These are phyloP conservation scores for Drosophila neutralis DNA, from an alignment of 2,888 invertebrate species.

Conservation along the genomic window DNA sequence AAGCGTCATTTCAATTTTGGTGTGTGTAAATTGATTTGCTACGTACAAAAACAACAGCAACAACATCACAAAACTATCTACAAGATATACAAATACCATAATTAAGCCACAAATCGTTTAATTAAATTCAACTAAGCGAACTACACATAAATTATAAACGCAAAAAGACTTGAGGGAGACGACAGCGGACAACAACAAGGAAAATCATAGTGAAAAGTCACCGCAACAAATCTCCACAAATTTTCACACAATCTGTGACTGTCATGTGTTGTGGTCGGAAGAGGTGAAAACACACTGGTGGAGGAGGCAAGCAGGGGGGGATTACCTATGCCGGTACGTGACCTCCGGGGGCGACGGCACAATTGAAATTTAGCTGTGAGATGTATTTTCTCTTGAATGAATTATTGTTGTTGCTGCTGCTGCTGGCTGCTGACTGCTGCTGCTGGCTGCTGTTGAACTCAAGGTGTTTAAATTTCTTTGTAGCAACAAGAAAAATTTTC, in stretches of 20 bases:
- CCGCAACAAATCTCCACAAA: constrained; percentile 64
- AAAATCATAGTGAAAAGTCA: constrained; percentile 46
- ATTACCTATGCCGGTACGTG: constrained; percentile 4
- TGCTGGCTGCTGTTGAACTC: constrained; percentile 14
- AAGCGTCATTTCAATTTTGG: constrained; percentile 25
- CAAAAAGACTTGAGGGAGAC: constrained; percentile 14
- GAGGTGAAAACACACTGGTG: neutral
- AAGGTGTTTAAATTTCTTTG: constrained; percentile 63
- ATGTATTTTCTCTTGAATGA: constrained; percentile 38
- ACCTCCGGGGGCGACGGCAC: constrained; percentile 34
- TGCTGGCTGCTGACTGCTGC: neutral
- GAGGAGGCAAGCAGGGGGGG: neutral
- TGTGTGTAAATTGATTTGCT: constrained; percentile 37
- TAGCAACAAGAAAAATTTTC: constrained; percentile 34
- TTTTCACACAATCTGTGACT: constrained; percentile 70
- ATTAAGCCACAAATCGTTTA: constrained; percentile 47
- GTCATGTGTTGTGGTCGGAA: constrained; percentile 60
- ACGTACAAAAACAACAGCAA: constrained; percentile 1
- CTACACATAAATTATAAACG: constrained; percentile 54
- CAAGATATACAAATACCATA: constrained; percentile 7
- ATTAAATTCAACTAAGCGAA: constrained; percentile 63
- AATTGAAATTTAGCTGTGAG: constrained; percentile 56
- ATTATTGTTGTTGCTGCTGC: constrained; percentile 5
- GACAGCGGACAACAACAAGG: constrained; percentile 12
- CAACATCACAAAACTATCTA: constrained; percentile 17